These are phyloP conservation scores for Capreolus pygargus DNA, from an alignment of 2,113 vertebrate genomes.

Conservation along the genomic window DNA sequence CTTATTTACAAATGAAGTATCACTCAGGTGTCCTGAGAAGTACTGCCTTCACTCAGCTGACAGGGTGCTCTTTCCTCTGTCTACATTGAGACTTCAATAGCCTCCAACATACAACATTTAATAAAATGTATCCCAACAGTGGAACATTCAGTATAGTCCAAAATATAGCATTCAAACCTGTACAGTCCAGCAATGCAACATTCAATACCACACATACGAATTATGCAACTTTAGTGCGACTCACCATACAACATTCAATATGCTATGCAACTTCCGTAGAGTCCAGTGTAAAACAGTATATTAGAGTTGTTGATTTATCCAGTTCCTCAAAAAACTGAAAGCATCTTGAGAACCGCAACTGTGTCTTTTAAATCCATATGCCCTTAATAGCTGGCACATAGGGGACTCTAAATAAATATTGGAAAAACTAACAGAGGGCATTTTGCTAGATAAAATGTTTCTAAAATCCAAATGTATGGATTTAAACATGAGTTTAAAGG, in stretches of 20 bases:
- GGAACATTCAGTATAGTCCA: neutral
- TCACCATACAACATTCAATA: neutral
- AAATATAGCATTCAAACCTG: neutral
- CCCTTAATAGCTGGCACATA: neutral
- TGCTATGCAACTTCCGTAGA: neutral
- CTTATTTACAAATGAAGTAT: neutral
- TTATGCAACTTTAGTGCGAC: neutral
- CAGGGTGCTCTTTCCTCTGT: neutral
- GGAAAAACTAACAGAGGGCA: neutral
- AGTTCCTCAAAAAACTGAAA: neutral
- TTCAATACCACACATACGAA: no score
- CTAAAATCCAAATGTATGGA: neutral
- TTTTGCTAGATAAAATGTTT: neutral
- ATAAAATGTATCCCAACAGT: neutral
- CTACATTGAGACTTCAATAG: neutral
- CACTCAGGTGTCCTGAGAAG: neutral
- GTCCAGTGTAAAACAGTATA: neutral
- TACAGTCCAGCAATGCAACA: neutral
- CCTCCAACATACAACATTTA: neutral
- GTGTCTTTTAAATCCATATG: neutral
- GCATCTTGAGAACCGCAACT: neutral
- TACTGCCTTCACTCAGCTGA: neutral
- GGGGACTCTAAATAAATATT: neutral
- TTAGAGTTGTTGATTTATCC: neutral
- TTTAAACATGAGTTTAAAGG: neutral